A percentile compares a stretch with the other conserved stretches of the same genome.
Conservation (phyloP, 2,888 invertebrate species). For the Leptopilina syphax region DNA sequence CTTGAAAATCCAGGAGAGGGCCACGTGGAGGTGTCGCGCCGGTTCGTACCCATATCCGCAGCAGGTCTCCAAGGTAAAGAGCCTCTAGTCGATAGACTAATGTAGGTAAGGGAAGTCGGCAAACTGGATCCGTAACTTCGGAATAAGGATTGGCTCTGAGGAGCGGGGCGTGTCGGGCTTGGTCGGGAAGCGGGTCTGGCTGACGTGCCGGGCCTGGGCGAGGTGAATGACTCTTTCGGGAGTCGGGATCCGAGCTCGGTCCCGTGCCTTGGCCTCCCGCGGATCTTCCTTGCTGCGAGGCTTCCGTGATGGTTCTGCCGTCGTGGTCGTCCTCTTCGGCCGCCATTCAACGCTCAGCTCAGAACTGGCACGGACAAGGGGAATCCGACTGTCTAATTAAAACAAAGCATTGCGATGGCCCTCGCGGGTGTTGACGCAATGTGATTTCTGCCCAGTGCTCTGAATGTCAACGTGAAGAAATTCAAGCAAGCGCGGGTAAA, state of each 20-base stretch:
- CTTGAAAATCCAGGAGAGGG: no score
- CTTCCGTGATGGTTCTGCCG: conserved; percentile 55
- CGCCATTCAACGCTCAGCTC: no score
- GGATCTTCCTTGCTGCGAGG: conserved; percentile 68
- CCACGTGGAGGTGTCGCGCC: conserved; percentile 42
- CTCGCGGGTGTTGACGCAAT: conserved; percentile 78
- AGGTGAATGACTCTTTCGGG: conserved; percentile 46
- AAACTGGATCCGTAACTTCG: conserved; percentile 83
- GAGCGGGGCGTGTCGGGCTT: conserved; percentile 81
- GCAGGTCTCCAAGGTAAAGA: conserved; percentile 85
- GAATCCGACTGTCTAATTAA: conserved; percentile 72
- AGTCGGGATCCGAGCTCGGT: conserved; percentile 66
- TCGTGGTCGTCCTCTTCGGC: no score
- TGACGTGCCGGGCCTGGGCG: conserved; percentile 56
- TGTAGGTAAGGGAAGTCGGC: conserved; percentile 85
- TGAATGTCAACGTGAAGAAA: conserved; percentile 82
- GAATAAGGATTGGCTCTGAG: conserved; percentile 87
- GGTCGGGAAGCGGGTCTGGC: conserved; percentile 75
- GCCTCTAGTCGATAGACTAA: conserved; percentile 84
- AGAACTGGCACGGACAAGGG: conserved; percentile 81
- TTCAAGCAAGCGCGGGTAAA: conserved; percentile 82
- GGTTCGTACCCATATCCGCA: conserved; percentile 64
- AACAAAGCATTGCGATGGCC: conserved; percentile 82
- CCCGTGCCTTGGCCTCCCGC: conserved; percentile 75
- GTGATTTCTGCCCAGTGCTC: conserved; percentile 84